Conservation (phyloP, 2,797 vertebrate genomes). For the Lagocephalus sceleratus region DNA sequence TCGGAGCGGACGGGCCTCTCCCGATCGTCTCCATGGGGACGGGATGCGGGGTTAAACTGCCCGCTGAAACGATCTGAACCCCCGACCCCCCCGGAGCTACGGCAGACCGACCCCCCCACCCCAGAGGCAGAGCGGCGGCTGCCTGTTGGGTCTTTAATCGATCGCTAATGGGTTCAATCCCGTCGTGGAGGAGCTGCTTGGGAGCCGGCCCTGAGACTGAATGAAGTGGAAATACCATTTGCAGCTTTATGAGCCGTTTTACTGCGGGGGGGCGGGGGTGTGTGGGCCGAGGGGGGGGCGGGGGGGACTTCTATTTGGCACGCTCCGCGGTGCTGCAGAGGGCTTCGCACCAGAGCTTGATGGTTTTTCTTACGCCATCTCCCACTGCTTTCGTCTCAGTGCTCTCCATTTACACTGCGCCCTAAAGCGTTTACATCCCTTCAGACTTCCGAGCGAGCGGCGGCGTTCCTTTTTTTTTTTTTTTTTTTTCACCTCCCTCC, state of each 20-base stretch:
- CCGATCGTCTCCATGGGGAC: slow-evolving; percentile 54
- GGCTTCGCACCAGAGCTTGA: slow-evolving; percentile 74
- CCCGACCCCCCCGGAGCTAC: slow-evolving; percentile 46
- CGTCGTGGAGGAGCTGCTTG: slow-evolving; percentile 77
- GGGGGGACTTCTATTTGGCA: slow-evolving; percentile 79
- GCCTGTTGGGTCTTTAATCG: slow-evolving; percentile 83
- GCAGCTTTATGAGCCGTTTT: slow-evolving; percentile 81
- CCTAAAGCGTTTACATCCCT: slow-evolving; percentile 69
- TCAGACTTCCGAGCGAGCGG: slow-evolving; percentile 62
- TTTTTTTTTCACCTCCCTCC: too few relatives aligned
- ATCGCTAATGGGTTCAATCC: slow-evolving; percentile 84
- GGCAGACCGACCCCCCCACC: slow-evolving; percentile 39
- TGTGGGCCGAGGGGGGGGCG: too few relatives aligned
- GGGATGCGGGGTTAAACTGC: slow-evolving; percentile 50
- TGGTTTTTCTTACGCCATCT: slow-evolving; percentile 70
- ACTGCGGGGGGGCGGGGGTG: too few relatives aligned
- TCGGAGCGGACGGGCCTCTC: slow-evolving; percentile 15
- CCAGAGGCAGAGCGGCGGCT: slow-evolving; percentile 64
- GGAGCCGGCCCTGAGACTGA: slow-evolving; percentile 79
- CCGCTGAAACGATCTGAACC: slow-evolving; percentile 69
- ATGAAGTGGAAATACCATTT: slow-evolving; percentile 83
- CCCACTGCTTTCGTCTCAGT: slow-evolving; percentile 68
- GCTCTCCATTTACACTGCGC: slow-evolving; percentile 72
- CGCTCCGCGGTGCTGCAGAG: slow-evolving; percentile 73
- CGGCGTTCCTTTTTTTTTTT: slow-evolving; percentile 50